phyloP scores from a whole-genome alignment of 2,888 invertebrate genomes.

The Aproaerema taeniolella region DNA sequence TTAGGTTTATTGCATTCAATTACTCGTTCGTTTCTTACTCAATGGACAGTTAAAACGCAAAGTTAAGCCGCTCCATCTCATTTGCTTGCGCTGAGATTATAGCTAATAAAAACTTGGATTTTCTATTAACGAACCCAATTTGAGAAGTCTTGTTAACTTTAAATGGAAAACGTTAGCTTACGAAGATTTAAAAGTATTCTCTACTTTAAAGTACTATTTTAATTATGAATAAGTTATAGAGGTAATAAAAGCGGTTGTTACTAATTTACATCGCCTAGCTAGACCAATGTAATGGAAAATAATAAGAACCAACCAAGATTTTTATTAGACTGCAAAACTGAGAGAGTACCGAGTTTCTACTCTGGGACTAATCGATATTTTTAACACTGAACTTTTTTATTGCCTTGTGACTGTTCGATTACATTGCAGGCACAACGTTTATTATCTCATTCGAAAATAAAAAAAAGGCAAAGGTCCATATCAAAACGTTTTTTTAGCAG shows the following conservation, averaged over 20 bases:
- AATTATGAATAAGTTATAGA: too few species aligned
- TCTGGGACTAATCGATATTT: conserved; percentile 41
- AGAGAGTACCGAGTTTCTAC: conserved; percentile 31
- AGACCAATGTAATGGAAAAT: too few species aligned
- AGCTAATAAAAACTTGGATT: conserved; percentile 43
- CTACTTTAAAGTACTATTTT: too few species aligned
- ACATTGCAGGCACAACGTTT: conserved; percentile 3
- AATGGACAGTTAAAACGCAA: not conserved
- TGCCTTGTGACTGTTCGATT: conserved; percentile 28
- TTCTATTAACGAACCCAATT: conserved; percentile 51
- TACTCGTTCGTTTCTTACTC: not conserved
- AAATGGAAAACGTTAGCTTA: conserved; percentile 47
- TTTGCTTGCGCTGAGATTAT: conserved; percentile 17
- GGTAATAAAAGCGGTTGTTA: too few species aligned
- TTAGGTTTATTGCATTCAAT: conserved; percentile 1
- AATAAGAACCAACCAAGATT: conserved; percentile 29
- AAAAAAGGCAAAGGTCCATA: conserved; percentile 6
- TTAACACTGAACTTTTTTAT: conserved; percentile 30
- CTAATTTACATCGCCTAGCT: too few species aligned
- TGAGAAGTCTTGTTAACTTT: conserved; percentile 48
- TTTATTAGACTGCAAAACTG: conserved; percentile 34
- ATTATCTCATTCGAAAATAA: conserved; percentile 1
- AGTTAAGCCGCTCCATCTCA: conserved; percentile 4
- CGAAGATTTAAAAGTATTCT: too few species aligned
- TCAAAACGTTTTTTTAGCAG: conserved; percentile 8